A percentile compares a stretch with the other conserved stretches of the same genome.
These are phyloP conservation scores for Phanerotoma sp. DNA, from an alignment of 2,888 invertebrate genomes.

Conservation along the genomic window DNA sequence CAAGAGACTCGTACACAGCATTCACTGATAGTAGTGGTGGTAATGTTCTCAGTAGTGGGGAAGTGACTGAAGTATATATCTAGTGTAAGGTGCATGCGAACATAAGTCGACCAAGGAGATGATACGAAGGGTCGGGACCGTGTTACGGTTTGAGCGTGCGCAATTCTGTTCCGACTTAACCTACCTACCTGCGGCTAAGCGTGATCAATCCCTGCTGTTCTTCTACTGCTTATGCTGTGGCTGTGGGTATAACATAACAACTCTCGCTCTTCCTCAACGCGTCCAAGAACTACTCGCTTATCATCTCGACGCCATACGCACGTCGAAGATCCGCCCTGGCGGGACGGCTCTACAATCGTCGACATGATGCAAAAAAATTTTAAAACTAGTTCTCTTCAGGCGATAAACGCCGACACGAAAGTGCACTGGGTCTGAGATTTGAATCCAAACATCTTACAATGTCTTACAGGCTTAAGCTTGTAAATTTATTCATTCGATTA, in stretches of 20 bases:
- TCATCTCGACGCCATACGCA: conserved; percentile 14
- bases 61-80: background rate
- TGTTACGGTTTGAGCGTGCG: background rate
- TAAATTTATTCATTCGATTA: background rate
- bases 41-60: too few relatives aligned
- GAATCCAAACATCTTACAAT: too few relatives aligned
- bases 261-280: background rate
- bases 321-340: conserved; percentile 9
- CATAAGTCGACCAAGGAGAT: conserved; percentile 12
- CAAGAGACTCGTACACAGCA: too few relatives aligned
- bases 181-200: background rate
- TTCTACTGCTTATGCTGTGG: too few relatives aligned
- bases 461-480: too few relatives aligned
- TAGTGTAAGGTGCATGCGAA: conserved; percentile 26
- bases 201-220: background rate
- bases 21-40: too few relatives aligned
- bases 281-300: background rate
- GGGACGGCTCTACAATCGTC: too few relatives aligned
- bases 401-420: background rate
- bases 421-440: background rate
- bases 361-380: background rate
- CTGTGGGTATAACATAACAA: background rate
- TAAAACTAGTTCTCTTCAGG: conserved; percentile 4
- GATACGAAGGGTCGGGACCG: background rate
- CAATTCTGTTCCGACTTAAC: background rate